Evolutionary conservation across 2,888 invertebrate genomes (phyloP), one percentile per base, ranked within the genome.

Genomic region (Chaetogeoica ovagalla): DNA sequence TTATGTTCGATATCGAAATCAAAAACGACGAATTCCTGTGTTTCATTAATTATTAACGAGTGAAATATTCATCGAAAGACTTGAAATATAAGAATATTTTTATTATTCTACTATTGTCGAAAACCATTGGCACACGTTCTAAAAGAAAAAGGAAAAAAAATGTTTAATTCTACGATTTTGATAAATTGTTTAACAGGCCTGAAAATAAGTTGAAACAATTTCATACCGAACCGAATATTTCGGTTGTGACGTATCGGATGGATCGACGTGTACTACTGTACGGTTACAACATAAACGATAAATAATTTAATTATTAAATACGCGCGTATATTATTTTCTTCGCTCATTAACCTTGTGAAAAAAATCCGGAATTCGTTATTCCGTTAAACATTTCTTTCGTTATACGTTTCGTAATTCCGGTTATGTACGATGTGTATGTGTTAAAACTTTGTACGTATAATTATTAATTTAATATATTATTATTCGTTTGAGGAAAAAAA

Each of bases 271-370:
- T 63, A 23, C 4, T 48, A 9, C 13, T 30, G 13, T 7, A 43
- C 7, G 17, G 21, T 71, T 43, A 1, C n/a, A 30, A 70, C 37
- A n/a, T n/a, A 62, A 62, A 62, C 52, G 19, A 30, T 30, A n/a
- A 72, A 72, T 55, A 69, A 30, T 69, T 55, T 9, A 55, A 55
- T 55, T 13, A 13, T 15, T 13, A 48, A 13, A 11, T 15, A 11
- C 48, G 48, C 13, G 48, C 11, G 55, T 55, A 37, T 70, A 13
- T 70, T 70, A 13, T 70, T 70, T 55, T 55, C 0, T n/a, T 55
- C 57, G 37, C 37, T 37, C 70, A 37, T 70, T 70, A 70, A 70
- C 70, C 55, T 57, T 70, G 69, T 70, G 69, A 23, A 13, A n/a
- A 30, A 57, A 70, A 37, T 37, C 57, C 37, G 21, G 37, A 57